Evolutionary conservation across 2,888 invertebrate species (phyloP).

Genomic region (Hyposoter dolosus): DNA sequence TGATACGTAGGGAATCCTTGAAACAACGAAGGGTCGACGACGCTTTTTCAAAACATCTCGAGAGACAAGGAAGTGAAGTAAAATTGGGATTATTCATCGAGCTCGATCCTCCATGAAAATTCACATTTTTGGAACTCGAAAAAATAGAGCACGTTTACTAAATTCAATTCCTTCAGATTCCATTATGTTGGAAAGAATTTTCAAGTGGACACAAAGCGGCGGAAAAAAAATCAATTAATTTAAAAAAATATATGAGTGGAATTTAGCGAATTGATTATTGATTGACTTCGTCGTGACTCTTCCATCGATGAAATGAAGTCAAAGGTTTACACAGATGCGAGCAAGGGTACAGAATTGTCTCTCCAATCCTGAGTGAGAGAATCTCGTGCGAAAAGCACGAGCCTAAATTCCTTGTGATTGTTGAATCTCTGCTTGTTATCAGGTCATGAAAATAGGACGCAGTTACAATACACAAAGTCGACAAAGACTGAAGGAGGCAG

Average conservation of each 20-base stretch:
- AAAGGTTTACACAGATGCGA: background rate
- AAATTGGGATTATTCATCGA: too few relatives aligned
- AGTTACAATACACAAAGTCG: background rate
- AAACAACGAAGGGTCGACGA: too few relatives aligned
- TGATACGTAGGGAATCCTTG: background rate
- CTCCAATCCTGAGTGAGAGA: background rate
- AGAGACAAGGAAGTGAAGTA: too few relatives aligned
- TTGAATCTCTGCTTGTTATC: conserved; percentile 8
- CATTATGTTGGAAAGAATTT: too few relatives aligned
- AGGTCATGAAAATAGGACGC: conserved; percentile 15
- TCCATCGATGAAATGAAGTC: background rate
- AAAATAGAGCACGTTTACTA: too few relatives aligned
- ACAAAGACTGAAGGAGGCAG: background rate
- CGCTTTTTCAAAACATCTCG: too few relatives aligned
- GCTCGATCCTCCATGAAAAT: too few relatives aligned
- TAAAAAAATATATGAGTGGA: background rate
- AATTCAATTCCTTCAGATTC: too few relatives aligned
- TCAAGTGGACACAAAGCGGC: too few relatives aligned
- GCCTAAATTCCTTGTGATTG: conserved; percentile 29
- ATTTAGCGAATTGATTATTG: background rate
- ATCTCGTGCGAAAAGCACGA: conserved; percentile 10
- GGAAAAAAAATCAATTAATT: too few relatives aligned
- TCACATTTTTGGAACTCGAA: too few relatives aligned
- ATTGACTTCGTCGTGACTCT: background rate
- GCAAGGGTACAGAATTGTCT: background rate